Evolutionary conservation across 1,140 invertebrate genomes (phyloP), one percentile per base, ranked within the genome.

Genomic region (Papilio machaon): DNA sequence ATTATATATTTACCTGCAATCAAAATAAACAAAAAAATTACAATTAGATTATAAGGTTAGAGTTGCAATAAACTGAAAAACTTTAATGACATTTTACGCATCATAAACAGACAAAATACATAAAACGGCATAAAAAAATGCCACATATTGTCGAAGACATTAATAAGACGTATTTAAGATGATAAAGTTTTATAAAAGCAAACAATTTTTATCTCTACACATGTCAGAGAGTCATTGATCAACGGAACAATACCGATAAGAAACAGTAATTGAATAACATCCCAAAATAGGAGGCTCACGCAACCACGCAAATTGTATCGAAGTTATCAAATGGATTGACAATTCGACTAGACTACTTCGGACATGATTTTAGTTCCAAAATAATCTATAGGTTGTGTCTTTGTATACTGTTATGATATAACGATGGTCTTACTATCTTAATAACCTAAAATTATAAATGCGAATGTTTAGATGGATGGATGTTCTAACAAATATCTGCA

Each of bases 201-300:
- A 64, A 64, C 19, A 64, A 30, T 1, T 30, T 30, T 64, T 64
- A 64, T 64, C 60, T 64, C 17, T 52, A 49, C 49, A 6, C 38
- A n/a, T n/a, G 54, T 58, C 54, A 52, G 17, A 58, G 54, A 58
- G 54, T 58, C 54, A 58, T 58, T 58, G n/a, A 58, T 58, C 54
- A 58, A 30, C 58, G 8, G 60, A 64, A 19, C 23, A 35, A 13
- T 64, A 30, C 10, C 9, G 60, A 30, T 64, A 58, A 58, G 49
- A 7, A 17, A 5, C 15, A 17, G 0, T 58, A 58, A 58, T 58
- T 58, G 54, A 58, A 58, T 58, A 58, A 58, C 54, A 19, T 58
- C 54, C 54, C 2, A 2, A 58, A 58, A 58, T 58, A 58, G 17
- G 8, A 58, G n/a, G n/a, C n/a, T 58, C 8, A 58, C 17, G 54